These are phyloP conservation scores for Nebria salina DNA, from an alignment of 2,888 invertebrate species.

Conservation along the genomic window DNA sequence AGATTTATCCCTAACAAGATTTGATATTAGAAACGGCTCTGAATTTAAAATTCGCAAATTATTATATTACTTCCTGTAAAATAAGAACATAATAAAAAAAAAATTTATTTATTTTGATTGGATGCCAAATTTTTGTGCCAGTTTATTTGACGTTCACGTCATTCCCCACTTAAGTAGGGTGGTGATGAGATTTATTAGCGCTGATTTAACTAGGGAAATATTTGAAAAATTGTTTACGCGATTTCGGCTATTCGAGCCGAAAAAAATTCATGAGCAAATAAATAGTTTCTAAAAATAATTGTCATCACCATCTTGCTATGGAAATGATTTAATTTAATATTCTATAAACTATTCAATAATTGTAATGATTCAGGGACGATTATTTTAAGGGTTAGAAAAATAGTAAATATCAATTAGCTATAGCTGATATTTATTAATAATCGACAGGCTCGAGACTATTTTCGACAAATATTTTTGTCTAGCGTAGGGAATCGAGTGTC, in stretches of 20 bases:
- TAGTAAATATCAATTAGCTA: no score
- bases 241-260: no score
- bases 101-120: not conserved
- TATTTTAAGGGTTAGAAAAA: no score
- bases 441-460: not conserved
- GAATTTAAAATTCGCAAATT: not conserved
- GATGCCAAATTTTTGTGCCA: not conserved
- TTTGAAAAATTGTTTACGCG: not conserved
- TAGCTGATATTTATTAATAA: not conserved
- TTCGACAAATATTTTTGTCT: not conserved
- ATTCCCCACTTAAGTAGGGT: not conserved
- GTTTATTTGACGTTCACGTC: not conserved
- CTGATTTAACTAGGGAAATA: not conserved
- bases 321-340: no score
- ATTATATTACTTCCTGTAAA: not conserved
- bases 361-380: no score
- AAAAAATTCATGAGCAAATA: no score
- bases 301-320: no score
- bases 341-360: no score
- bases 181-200: not conserved
- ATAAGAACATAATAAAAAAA: not conserved
- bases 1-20: no score
- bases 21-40: not conserved
- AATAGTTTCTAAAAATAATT: no score
- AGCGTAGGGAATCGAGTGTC: not conserved